These are phyloP conservation scores for Helicoverpa zea DNA, from an alignment of 1,140 invertebrate species.

Conservation along the genomic window DNA sequence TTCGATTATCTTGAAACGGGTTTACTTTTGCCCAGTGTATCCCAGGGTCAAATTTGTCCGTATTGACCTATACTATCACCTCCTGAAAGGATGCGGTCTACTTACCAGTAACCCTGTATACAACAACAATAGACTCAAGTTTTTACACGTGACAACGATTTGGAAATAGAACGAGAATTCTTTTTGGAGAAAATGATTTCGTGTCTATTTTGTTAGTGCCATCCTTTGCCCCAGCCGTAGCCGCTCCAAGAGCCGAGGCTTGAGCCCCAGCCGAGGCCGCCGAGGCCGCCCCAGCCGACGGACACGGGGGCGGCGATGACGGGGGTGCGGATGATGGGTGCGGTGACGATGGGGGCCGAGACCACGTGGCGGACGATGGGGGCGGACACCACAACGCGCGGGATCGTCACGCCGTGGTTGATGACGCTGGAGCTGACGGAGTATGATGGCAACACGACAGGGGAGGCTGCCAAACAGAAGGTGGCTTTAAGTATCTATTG, in stretches of 20 bases:
- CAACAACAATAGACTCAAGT: neutral
- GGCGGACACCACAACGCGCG: conserved; percentile 50
- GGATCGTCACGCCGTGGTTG: conserved; percentile 68
- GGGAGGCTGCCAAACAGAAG: conserved; percentile 44
- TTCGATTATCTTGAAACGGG: too few relatives aligned
- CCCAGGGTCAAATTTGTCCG: too few relatives aligned
- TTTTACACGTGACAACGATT: conserved; percentile 26
- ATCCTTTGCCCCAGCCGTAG: conserved; percentile 43
- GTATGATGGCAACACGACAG: conserved; percentile 46
- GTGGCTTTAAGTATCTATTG: neutral
- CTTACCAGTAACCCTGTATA: too few relatives aligned
- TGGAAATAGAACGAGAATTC: conserved; percentile 7
- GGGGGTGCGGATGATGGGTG: conserved; percentile 62
- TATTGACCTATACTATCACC: too few relatives aligned
- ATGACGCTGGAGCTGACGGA: conserved; percentile 62
- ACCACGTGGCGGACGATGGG: conserved; percentile 45
- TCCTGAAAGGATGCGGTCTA: too few relatives aligned
- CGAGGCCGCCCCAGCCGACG: conserved; percentile 39
- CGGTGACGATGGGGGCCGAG: conserved; percentile 57
- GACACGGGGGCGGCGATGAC: conserved; percentile 49
- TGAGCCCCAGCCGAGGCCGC: conserved; percentile 1
- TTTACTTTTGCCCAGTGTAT: too few relatives aligned
- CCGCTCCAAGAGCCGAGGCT: neutral
- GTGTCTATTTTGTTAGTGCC: conserved; percentile 9
- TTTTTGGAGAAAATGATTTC: conserved; percentile 23